Evolutionary conservation across 1,140 invertebrate species (phyloP), one percentile per base, ranked within the genome.

Genomic region (Gryon sp.): DNA sequence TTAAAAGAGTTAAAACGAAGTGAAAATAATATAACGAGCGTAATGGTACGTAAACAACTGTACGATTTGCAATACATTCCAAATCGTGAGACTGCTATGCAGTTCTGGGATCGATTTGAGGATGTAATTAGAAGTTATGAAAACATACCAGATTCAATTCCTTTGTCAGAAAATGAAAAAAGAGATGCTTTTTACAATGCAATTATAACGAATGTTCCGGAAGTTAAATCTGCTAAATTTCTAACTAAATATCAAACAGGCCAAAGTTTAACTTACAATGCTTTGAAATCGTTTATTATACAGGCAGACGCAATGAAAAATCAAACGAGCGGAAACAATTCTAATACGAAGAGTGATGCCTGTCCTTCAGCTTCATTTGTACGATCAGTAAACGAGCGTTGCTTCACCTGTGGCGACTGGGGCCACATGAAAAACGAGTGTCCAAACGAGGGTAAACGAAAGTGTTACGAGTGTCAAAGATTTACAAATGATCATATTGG

Each of bases 1-100:
- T 16, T 78, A 9, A 73, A 62, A 38, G 40, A 62, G 15, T 34
- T 78, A 2, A 78, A 78, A 24, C 11, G 32, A 26, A 24, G 45
- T 14, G 68, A 72, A 36, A 43, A 14, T 34, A 63, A 62, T 14
- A 9, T 62, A 19, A 68, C 52, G 2, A 43, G 52, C 24, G 24
- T 26, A 14, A 38, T 0, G 2, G 22, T 55, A 1, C 43, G 46
- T 26, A 24, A 52, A 26, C 43, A 72, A 55, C 18, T 77, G n/a
- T 46, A 76, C n/a, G 20, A 19, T 4, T 30, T 66, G 6, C 32
- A 36, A 46, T 68, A 68, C 22, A 48, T 62, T 34, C 16, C 36
- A 0, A 34, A 40, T 24, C 28, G 48, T 18, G 48, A 62, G 32
- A 62, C 48, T 7, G 48, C 72, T 0, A 7, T 32, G 8, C 43